Percentiles rank a stretch among this genome's conserved stretches.
These are phyloP conservation scores for Carcina quercana DNA, from an alignment of 2,888 invertebrate genomes.

Conservation along the genomic window DNA sequence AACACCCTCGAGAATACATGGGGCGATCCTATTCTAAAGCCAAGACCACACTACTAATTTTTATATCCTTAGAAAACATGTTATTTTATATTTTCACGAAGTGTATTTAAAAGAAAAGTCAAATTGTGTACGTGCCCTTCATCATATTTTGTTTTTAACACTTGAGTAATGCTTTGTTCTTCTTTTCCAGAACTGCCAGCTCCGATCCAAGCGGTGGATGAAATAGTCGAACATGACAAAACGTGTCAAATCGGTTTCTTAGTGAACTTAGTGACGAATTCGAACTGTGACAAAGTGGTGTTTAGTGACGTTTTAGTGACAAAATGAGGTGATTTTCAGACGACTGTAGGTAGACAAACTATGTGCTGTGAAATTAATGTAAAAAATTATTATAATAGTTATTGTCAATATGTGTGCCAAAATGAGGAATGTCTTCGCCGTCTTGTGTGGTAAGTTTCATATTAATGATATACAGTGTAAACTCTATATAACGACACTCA, in stretches of 20 bases:
- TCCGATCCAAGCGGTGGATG: not conserved
- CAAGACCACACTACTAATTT: too few relatives aligned
- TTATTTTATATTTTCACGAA: too few relatives aligned
- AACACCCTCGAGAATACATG: too few relatives aligned
- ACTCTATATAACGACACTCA: too few relatives aligned
- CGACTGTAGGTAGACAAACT: constrained; percentile 29
- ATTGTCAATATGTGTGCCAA: constrained; percentile 60
- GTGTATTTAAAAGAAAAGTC: too few relatives aligned
- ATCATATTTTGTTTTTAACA: too few relatives aligned
- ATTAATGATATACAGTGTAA: constrained; percentile 1
- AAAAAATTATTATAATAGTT: too few relatives aligned
- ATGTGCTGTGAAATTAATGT: constrained; percentile 41
- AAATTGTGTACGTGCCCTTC: too few relatives aligned
- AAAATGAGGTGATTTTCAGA: constrained; percentile 38
- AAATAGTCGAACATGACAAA: constrained; percentile 8
- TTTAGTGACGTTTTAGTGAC: constrained; percentile 20
- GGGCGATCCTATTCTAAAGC: too few relatives aligned
- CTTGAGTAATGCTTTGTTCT: constrained; percentile 1
- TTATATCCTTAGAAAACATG: too few relatives aligned
- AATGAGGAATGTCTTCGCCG: constrained; percentile 34
- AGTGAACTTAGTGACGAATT: constrained; percentile 23
- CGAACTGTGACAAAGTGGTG: constrained; percentile 23
- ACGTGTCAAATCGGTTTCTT: too few relatives aligned
- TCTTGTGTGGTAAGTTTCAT: constrained; percentile 48
- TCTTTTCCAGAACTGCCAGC: constrained; percentile 7